Percentiles rank a stretch among this genome's conserved stretches.
Conservation (phyloP, 2,888 invertebrate genomes). For the Pyrrhia umbra region DNA sequence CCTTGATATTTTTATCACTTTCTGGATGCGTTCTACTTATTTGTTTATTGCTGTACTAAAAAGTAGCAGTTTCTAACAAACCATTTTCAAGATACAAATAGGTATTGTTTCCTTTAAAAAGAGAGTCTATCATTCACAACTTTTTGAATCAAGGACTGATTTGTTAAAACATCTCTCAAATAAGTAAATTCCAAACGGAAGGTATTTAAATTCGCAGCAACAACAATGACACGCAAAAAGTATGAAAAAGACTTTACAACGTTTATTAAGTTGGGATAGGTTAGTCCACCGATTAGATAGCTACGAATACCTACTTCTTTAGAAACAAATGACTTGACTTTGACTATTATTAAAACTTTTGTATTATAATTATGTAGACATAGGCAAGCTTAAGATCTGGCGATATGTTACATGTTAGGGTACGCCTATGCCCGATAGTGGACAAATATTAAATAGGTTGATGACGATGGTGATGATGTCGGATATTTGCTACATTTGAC, state of each 20-base stretch:
- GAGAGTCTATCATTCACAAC: too few species aligned
- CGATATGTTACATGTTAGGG: too few species aligned
- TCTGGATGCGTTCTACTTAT: constrained; percentile 28
- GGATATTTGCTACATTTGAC: too few species aligned
- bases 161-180: not conserved
- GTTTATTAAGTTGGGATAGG: constrained; percentile 23
- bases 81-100: not conserved
- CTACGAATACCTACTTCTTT: too few species aligned
- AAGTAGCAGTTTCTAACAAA: not conserved
- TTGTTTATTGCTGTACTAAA: not conserved
- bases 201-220: not conserved
- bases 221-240: not conserved
- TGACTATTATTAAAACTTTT: not conserved
- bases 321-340: too few species aligned
- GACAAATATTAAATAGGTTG: too few species aligned
- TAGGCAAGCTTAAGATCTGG: too few species aligned
- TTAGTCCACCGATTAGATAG: constrained; percentile 14
- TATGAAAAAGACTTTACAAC: constrained; percentile 4
- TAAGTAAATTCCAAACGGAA: not conserved
- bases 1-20: constrained; percentile 50
- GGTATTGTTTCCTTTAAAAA: too few species aligned
- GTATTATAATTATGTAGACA: not conserved
- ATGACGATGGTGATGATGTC: too few species aligned
- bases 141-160: not conserved
- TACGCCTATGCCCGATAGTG: too few species aligned